Evolutionary conservation across 2,797 vertebrate species (phyloP).

Genomic region (Betta splendens): DNA sequence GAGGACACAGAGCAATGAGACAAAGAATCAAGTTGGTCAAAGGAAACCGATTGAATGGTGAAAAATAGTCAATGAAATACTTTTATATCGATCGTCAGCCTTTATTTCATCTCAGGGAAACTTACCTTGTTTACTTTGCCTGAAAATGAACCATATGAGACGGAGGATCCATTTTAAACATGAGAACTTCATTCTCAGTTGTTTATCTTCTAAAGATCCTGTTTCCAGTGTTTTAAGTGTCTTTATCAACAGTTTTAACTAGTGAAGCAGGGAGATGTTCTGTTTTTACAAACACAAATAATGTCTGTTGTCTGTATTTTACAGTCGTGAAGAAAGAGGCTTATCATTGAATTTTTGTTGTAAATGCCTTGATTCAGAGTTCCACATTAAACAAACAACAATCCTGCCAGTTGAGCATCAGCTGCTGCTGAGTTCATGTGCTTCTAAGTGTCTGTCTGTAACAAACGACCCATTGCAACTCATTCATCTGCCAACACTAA

Average conservation of each 20-base stretch:
- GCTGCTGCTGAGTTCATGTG: too few relatives aligned
- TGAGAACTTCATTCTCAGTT: slow-evolving; percentile 38
- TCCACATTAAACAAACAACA: too few relatives aligned
- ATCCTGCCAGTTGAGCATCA: too few relatives aligned
- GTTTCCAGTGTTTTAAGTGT: slow-evolving; percentile 43
- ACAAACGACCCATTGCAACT: too few relatives aligned
- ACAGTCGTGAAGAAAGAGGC: too few relatives aligned
- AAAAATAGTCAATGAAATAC: too few relatives aligned
- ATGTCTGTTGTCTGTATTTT: too few relatives aligned
- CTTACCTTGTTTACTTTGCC: slow-evolving; percentile 6
- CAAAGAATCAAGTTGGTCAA: slow-evolving; percentile 52
- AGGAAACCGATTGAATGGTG: slow-evolving; percentile 21
- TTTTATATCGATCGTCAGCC: too few relatives aligned
- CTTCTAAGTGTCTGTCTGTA: too few relatives aligned
- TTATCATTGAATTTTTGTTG: too few relatives aligned
- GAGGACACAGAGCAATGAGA: slow-evolving; percentile 43
- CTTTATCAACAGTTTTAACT: slow-evolving; percentile 29
- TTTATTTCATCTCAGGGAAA: slow-evolving; percentile 16
- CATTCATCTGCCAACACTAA: neutral
- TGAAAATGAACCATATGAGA: neutral
- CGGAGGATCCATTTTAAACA: slow-evolving; percentile 30
- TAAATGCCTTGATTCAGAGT: too few relatives aligned
- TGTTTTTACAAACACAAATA: slow-evolving; percentile 16
- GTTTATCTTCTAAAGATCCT: slow-evolving; percentile 50
- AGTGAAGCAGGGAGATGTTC: slow-evolving; percentile 34